Base-by-base conservation (phyloP, 2,888 invertebrate species). In the Pachymerium ferrugineum region DNA sequence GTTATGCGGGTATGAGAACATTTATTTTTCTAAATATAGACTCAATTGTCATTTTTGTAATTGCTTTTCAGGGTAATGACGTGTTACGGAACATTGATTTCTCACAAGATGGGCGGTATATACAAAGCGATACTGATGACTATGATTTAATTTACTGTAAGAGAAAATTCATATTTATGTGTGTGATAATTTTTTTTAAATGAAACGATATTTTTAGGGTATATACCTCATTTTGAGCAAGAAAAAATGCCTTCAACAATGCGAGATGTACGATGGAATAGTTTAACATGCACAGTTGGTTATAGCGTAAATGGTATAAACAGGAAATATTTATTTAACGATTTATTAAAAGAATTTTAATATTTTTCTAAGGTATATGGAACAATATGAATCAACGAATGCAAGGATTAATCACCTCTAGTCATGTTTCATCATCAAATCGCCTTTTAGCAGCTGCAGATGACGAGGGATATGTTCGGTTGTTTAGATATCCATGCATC, bases 191-290 rank as follows among this genome's bases (percentile, higher is more conserved):
- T 35, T 35, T 35, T 35, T 12, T 12, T 12, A 62, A 14, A 22
- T 62, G 19, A n/a, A 71, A 1, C 70, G 33, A 14, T n/a, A 31
- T 29, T 85, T 85, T 67, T 80, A 92, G 92, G 94, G 94, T 93
- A 93, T 80, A 89, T 93, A n/a, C 92, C 92, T 82, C 89, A 92
- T 0, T 83, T 94, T 72, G 90, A 92, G 1, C 90, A 92, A 8
- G 93, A 94, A 80, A 93, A 93, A 81, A 92, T 93, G 81, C 92
- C 93, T 1, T 87, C 92, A 76, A 91, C 92, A 2, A 93, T 93
- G 91, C 92, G 94, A 81, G 94, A 94, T 80, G 89, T 92, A 1
- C 93, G 93, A 83, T 94, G 94, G 94, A 87, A 90, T 77, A 90
- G 92, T 0, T 91, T 91, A 79, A 94, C 93, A 79, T 91, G 91